phyloP scores from a whole-genome alignment of 2,797 vertebrate genomes.

The Babyrousa celebensis region DNA sequence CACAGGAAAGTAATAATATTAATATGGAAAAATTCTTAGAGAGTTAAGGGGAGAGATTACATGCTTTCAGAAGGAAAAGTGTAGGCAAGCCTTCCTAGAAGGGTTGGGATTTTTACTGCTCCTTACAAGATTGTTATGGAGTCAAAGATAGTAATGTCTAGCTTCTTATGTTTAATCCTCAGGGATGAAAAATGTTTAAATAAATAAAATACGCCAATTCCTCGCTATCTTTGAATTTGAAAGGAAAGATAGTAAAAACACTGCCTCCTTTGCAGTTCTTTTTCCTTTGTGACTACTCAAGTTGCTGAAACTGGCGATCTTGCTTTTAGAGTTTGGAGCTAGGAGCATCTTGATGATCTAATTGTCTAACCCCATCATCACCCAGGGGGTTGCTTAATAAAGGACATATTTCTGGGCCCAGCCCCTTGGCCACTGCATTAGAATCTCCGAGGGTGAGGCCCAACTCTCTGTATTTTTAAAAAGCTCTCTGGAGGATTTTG shows the following conservation, averaged over 20 bases:
- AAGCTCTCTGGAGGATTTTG: background rate
- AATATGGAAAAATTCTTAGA: background rate
- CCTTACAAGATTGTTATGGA: background rate
- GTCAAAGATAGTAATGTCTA: background rate
- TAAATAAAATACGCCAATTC: background rate
- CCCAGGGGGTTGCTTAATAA: background rate
- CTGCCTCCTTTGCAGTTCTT: background rate
- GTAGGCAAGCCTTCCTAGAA: background rate
- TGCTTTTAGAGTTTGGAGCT: background rate
- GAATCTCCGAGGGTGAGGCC: background rate
- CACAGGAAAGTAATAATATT: background rate
- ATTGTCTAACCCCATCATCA: background rate
- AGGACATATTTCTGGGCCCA: background rate
- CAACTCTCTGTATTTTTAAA: background rate
- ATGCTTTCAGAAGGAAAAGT: background rate
- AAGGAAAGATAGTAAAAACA: background rate
- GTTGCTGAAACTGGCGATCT: background rate
- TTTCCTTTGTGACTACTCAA: background rate
- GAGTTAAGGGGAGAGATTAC: background rate
- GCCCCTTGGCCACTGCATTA: background rate
- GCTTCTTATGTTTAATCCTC: background rate
- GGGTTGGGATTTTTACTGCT: background rate
- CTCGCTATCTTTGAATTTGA: background rate
- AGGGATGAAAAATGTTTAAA: background rate
- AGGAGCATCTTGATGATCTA: constrained; percentile 4